A percentile compares a stretch with the other conserved stretches of the same genome.
These are phyloP conservation scores for Smittia sp. DNA, from an alignment of 2,888 invertebrate genomes.

Conservation along the genomic window DNA sequence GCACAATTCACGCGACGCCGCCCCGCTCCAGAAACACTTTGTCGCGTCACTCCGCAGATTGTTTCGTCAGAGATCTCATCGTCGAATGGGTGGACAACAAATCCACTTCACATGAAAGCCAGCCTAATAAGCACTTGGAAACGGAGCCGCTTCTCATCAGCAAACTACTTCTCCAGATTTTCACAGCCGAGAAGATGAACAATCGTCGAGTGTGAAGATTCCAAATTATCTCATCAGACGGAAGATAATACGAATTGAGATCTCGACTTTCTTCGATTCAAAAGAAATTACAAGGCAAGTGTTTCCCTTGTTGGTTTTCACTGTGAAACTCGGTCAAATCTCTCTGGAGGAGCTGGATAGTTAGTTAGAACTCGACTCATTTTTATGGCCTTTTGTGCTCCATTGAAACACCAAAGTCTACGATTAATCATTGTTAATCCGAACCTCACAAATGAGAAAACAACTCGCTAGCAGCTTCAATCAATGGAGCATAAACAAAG, in stretches of 20 bases:
- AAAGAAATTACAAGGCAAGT: conserved; percentile 1
- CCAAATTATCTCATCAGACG: conserved; percentile 8
- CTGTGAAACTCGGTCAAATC: conserved; percentile 8
- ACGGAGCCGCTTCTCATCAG: neutral
- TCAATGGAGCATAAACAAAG: conserved; percentile 13
- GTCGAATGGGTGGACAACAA: conserved; percentile 9
- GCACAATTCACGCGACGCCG: neutral
- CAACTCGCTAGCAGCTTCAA: neutral
- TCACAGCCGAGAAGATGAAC: neutral
- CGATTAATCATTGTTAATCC: conserved; percentile 5
- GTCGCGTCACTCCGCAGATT: neutral
- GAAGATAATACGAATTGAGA: neutral
- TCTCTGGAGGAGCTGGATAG: neutral
- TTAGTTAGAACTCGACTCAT: neutral
- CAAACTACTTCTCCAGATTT: neutral
- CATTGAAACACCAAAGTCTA: neutral
- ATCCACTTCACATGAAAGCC: conserved; percentile 5
- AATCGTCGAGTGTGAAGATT: neutral
- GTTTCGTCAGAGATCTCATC: neutral
- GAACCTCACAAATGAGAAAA: too few species aligned
- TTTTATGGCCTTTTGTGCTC: neutral
- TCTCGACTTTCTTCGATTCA: conserved; percentile 9
- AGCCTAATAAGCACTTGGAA: conserved; percentile 3
- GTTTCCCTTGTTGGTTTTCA: neutral
- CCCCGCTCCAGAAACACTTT: neutral